These are phyloP conservation scores for Adoxophyes honmai DNA, from an alignment of 1,140 invertebrate genomes.

Conservation along the genomic window DNA sequence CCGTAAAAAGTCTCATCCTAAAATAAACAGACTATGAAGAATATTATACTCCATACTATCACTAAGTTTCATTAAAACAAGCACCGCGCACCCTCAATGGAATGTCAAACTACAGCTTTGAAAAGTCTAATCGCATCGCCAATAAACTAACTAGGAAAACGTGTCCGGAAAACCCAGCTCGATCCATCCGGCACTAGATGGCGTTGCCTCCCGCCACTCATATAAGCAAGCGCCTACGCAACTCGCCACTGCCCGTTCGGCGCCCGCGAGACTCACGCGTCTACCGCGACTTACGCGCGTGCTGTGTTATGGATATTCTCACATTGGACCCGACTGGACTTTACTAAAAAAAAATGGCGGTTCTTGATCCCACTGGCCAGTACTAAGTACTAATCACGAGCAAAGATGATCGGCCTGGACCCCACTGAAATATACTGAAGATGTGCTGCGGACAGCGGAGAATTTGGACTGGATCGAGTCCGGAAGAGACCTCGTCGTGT, in stretches of 20 bases:
- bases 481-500: conserved; percentile 68
- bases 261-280: conserved; percentile 42
- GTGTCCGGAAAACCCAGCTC: conserved; percentile 46
- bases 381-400: conserved; percentile 38
- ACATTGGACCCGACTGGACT: conserved; percentile 69
- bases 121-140: no score
- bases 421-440: conserved; percentile 69
- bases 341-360: conserved; percentile 46
- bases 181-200: conserved; percentile 61
- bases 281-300: conserved; percentile 26
- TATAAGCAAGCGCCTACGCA: conserved; percentile 52
- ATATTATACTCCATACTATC: no score
- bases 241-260: conserved; percentile 48
- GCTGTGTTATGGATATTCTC: conserved; percentile 57
- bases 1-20: no score
- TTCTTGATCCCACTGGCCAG: conserved; percentile 65
- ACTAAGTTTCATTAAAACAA: not conserved
- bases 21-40: no score
- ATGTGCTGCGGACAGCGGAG: conserved; percentile 69
- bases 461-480: conserved; percentile 56
- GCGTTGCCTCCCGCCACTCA: conserved; percentile 46
- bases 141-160: not conserved
- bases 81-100: not conserved
- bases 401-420: conserved; percentile 63
- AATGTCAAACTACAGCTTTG: not conserved